Conservation (phyloP, 1,140 invertebrate species). For the Drosophila sulfurigaster region DNA sequence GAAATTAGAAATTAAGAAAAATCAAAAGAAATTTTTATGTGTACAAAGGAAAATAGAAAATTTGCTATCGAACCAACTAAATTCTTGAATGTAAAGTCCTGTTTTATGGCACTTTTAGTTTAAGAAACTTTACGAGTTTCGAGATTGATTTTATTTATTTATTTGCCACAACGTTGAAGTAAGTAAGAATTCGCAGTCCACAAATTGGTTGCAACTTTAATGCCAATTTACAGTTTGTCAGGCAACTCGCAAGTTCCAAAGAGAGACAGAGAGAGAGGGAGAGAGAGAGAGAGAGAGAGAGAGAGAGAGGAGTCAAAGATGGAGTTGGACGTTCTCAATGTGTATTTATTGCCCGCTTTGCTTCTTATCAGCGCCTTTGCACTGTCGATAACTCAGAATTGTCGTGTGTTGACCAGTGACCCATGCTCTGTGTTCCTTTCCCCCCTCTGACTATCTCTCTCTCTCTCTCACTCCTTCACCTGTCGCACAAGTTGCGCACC, state of each 20-base stretch:
- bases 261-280: not conserved
- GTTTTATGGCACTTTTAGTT: too few species aligned
- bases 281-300: not conserved
- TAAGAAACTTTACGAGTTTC: too few species aligned
- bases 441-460: too few species aligned
- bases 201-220: conserved; percentile 21
- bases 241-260: not conserved
- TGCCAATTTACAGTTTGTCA: conserved; percentile 4
- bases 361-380: conserved; percentile 56
- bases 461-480: conserved; percentile 10
- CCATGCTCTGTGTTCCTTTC: too few species aligned
- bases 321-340: too few species aligned
- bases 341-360: conserved; percentile 3
- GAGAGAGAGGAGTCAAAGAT: not conserved
- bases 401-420: not conserved
- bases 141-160: conserved; percentile 1
- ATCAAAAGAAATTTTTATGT: too few species aligned
- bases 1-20: too few species aligned
- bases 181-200: not conserved
- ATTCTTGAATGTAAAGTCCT: too few species aligned
- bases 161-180: not conserved
- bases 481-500: conserved; percentile 22
- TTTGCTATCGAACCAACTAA: too few species aligned
- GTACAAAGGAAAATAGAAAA: too few species aligned
- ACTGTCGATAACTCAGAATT: conserved; percentile 59